Conservation (phyloP, 1,140 invertebrate species). For the Drosophila burlai region DNA sequence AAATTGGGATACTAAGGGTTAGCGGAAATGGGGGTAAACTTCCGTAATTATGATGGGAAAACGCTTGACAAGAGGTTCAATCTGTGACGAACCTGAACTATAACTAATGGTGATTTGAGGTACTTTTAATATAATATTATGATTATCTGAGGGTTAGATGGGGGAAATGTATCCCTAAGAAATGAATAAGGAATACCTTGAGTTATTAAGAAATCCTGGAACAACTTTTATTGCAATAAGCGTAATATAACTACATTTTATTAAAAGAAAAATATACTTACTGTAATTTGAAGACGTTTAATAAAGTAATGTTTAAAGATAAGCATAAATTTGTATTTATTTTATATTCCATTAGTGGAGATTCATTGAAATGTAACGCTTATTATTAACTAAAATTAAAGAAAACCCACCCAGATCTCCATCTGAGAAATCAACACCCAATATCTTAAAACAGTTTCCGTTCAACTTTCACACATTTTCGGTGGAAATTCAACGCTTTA, state of each 20-base stretch:
- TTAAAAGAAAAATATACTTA: no score
- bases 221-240: not conserved
- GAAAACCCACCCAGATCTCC: not conserved
- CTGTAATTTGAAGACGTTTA: no score
- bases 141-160: not conserved
- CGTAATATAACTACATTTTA: no score
- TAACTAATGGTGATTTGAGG: not conserved
- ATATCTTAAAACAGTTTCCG: not conserved
- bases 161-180: not conserved
- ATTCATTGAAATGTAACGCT: not conserved
- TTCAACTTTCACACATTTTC: slow-evolving; percentile 7
- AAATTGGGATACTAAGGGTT: slow-evolving; percentile 27
- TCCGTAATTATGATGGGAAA: slow-evolving; percentile 12
- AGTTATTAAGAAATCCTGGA: not conserved
- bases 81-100: not conserved
- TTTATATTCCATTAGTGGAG: not conserved
- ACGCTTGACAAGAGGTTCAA: slow-evolving; percentile 4
- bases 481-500: slow-evolving; percentile 11
- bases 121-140: not conserved
- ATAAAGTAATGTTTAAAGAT: no score
- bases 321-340: not conserved
- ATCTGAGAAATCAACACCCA: not conserved
- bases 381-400: not conserved
- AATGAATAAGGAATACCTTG: not conserved
- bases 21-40: slow-evolving; percentile 24